phyloP scores from a whole-genome alignment of 2,888 invertebrate genomes.

The Rotaria socialis region DNA sequence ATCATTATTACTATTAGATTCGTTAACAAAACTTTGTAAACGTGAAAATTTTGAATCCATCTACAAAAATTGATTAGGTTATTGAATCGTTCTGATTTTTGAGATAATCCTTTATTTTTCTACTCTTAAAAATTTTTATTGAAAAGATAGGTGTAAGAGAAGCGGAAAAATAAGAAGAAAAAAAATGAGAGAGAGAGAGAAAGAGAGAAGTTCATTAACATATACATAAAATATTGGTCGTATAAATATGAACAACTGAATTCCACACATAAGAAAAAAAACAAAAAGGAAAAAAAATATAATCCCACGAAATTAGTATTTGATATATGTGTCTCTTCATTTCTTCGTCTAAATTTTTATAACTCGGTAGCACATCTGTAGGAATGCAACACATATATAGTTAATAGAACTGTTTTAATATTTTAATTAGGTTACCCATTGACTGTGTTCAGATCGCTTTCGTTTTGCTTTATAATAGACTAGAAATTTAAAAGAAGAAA shows the following conservation, averaged over 20 bases:
- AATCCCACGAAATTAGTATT: no score
- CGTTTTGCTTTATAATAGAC: not conserved
- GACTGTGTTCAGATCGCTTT: not conserved
- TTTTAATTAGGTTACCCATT: not conserved
- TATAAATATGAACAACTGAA: constrained; percentile 16
- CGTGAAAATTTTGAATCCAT: not conserved
- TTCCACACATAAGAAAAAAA: not conserved
- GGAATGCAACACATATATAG: not conserved
- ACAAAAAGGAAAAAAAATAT: not conserved
- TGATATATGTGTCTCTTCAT: not conserved
- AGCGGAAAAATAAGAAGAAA: not conserved
- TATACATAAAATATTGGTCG: constrained; percentile 15
- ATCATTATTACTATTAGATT: not conserved
- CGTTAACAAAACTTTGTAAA: not conserved
- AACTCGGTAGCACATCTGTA: not conserved
- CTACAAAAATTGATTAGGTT: not conserved
- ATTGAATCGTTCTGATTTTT: not conserved
- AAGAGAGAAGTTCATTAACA: not conserved
- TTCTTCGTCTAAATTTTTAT: not conserved
- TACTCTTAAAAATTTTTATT: constrained; percentile 26
- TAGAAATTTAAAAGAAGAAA: not conserved
- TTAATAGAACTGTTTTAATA: not conserved
- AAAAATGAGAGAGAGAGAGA: not conserved
- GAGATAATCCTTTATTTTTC: not conserved
- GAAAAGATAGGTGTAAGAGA: constrained; percentile 26